phyloP scores from a whole-genome alignment of 2,797 vertebrate genomes.

The Bufotes viridis region DNA sequence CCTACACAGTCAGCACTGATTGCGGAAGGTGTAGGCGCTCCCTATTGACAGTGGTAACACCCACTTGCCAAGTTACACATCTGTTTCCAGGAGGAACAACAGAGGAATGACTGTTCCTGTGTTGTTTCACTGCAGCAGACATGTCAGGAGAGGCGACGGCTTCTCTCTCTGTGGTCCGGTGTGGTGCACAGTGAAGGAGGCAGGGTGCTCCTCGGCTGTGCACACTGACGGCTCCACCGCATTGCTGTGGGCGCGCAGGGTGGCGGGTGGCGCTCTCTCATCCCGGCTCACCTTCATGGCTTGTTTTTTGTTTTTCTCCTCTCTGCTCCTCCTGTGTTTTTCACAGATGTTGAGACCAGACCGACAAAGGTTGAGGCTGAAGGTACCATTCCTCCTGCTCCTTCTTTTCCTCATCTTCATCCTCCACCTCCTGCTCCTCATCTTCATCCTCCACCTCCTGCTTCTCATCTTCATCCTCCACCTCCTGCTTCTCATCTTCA shows the following conservation, averaged over 20 bases:
- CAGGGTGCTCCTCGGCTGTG: neutral
- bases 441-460: neutral
- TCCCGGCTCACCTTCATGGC: conserved; percentile 48
- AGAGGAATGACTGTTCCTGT: neutral
- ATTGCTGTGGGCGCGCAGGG: neutral
- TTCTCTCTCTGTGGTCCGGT: neutral
- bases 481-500: no score
- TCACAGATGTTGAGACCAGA: conserved; percentile 82
- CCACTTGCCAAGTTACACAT: neutral
- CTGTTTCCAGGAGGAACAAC: neutral
- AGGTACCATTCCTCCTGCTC: conserved; percentile 74
- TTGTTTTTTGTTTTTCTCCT: conserved; percentile 41
- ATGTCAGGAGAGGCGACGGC: no score
- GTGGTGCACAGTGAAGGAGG: neutral
- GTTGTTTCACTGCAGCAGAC: neutral
- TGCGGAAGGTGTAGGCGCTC: no score
- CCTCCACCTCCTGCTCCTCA: no score
- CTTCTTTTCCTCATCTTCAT: neutral
- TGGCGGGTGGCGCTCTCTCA: conserved; percentile 19
- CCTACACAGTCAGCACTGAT: no score
- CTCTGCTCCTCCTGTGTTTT: conserved; percentile 49
- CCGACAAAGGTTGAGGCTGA: conserved; percentile 78
- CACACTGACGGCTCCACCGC: no score
- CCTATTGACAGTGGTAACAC: neutral
- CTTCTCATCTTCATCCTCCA: no score